phyloP scores from a whole-genome alignment of 1,140 invertebrate genomes.

The Drosophila simulans region DNA sequence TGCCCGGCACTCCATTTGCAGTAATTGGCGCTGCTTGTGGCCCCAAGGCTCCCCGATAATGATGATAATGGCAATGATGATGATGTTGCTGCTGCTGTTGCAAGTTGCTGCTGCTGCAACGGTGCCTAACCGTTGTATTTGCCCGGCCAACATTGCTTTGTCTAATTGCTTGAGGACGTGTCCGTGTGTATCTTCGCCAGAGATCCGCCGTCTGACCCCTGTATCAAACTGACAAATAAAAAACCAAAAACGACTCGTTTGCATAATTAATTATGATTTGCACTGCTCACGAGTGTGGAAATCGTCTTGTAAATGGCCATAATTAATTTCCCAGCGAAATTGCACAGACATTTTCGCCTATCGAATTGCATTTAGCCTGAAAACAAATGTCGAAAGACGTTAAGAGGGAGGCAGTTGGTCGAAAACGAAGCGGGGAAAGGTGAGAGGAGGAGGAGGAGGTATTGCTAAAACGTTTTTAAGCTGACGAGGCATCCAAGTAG shows the following conservation, averaged over 20 bases:
- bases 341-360: constrained; percentile 53
- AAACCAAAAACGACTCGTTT: constrained; percentile 19
- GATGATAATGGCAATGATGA: constrained; percentile 33
- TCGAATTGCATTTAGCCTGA: constrained; percentile 68
- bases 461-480: constrained; percentile 13
- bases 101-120: constrained; percentile 63
- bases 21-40: constrained; percentile 69
- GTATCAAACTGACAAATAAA: constrained; percentile 10
- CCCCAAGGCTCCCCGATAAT: constrained; percentile 24
- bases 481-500: constrained; percentile 28
- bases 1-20: constrained; percentile 76
- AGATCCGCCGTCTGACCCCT: constrained; percentile 7
- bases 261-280: constrained; percentile 77
- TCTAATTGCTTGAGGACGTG: constrained; percentile 53
- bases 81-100: constrained; percentile 20
- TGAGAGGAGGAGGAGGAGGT: not conserved
- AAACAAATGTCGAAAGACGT: constrained; percentile 39
- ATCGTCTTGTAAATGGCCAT: constrained; percentile 58
- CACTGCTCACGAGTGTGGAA: constrained; percentile 30
- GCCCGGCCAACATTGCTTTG: constrained; percentile 45
- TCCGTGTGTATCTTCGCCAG: not conserved
- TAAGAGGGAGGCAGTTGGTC: not conserved
- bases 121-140: constrained; percentile 61
- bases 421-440: constrained; percentile 10
- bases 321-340: constrained; percentile 71